A percentile compares a stretch with the other conserved stretches of the same genome.
phyloP scores from a whole-genome alignment of 2,888 invertebrate genomes.

The Arenicola marina region DNA sequence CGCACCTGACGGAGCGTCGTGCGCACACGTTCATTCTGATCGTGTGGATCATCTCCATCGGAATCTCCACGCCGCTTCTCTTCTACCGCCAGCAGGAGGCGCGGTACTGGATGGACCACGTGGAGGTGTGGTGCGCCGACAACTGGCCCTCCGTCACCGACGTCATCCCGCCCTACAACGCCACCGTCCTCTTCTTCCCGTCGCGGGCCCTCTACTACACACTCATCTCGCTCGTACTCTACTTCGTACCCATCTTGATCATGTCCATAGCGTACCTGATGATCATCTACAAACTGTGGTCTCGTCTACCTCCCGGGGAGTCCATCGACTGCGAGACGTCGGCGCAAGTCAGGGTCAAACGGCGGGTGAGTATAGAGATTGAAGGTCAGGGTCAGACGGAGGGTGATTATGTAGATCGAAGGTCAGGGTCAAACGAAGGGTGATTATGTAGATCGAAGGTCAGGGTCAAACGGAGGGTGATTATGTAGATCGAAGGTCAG shows the following conservation, averaged over 20 bases:
- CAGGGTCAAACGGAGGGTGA: too few species aligned
- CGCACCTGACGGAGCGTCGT: constrained; percentile 70
- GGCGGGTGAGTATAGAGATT: constrained; percentile 55
- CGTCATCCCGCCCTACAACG: neutral
- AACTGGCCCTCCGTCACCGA: constrained; percentile 40
- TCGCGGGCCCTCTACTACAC: constrained; percentile 79
- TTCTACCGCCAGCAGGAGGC: constrained; percentile 47
- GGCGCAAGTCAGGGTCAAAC: constrained; percentile 50
- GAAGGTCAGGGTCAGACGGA: too few species aligned
- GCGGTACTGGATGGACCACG: constrained; percentile 63
- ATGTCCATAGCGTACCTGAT: constrained; percentile 73
- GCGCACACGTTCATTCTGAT: constrained; percentile 65
- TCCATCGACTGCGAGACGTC: constrained; percentile 45
- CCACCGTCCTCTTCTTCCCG: constrained; percentile 38
- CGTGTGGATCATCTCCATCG: constrained; percentile 72
- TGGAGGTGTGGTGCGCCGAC: constrained; percentile 78
- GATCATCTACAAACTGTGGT: constrained; percentile 71
- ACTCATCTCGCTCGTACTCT: constrained; percentile 74
- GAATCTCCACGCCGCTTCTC: constrained; percentile 66
- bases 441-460: too few species aligned
- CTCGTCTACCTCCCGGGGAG: constrained; percentile 58
- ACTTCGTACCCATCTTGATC: constrained; percentile 77
- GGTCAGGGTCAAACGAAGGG: too few species aligned
- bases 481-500: too few species aligned
- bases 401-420: too few species aligned